phyloP scores from a whole-genome alignment of 2,797 vertebrate genomes.

The Sebastolobus alascanus region DNA sequence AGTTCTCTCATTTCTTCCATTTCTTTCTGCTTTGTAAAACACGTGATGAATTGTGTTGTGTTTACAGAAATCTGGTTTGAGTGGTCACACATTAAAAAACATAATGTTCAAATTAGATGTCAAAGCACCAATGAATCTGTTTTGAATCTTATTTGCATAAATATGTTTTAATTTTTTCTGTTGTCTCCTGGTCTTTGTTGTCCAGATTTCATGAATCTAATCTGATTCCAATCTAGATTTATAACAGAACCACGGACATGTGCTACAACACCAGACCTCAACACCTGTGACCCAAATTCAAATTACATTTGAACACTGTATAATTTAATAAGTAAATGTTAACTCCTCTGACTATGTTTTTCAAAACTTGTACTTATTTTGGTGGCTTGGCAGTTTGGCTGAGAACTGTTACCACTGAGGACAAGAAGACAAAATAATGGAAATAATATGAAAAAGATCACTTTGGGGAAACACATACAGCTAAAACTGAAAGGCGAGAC shows the following conservation, averaged over 20 bases:
- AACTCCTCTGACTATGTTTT: neutral
- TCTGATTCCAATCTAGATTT: neutral
- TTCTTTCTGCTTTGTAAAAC: neutral
- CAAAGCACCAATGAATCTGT: neutral
- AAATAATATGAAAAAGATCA: neutral
- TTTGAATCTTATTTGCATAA: neutral
- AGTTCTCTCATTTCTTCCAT: neutral
- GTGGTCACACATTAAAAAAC: neutral
- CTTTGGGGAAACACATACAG: neutral
- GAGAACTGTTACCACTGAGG: neutral
- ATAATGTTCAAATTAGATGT: neutral
- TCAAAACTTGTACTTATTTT: neutral
- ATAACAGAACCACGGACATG: neutral
- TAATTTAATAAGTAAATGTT: neutral
- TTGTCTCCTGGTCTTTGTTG: neutral
- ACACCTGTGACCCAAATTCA: neutral
- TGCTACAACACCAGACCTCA: neutral
- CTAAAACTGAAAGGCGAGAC: neutral
- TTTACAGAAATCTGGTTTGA: neutral
- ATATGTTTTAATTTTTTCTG: neutral
- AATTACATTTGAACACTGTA: neutral
- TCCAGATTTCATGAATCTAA: neutral
- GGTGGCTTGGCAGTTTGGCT: too few relatives aligned
- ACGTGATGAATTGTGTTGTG: neutral
- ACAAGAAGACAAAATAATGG: neutral